A percentile compares a stretch with the other conserved stretches of the same genome.
Conservation (phyloP, 2,113 vertebrate genomes). For the Oryzias javanicus region DNA sequence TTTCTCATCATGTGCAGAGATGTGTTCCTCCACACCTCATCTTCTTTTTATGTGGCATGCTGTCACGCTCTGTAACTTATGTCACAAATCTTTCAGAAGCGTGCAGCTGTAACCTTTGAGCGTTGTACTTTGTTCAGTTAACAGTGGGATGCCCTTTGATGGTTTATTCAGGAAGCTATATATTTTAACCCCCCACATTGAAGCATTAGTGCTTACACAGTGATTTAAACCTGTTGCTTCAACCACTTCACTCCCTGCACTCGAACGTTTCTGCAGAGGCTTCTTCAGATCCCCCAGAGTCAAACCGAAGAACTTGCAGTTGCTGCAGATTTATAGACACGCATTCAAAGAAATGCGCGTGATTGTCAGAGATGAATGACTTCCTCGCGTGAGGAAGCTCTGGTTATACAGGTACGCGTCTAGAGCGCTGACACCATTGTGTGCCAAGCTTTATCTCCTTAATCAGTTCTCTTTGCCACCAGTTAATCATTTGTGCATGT, state of each 20-base stretch:
- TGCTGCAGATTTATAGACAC: not conserved
- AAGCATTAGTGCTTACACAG: too few species aligned
- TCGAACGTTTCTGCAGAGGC: too few species aligned
- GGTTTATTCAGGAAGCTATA: not conserved
- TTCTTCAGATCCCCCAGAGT: too few species aligned
- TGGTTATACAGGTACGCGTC: slow-evolving; percentile 57
- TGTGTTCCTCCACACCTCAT: slow-evolving; percentile 5
- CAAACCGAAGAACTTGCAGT: not conserved
- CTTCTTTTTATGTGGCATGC: slow-evolving; percentile 1
- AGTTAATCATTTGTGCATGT: slow-evolving; percentile 71
- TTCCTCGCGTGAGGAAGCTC: slow-evolving; percentile 59
- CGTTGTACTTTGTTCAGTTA: slow-evolving; percentile 3
- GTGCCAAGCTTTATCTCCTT: slow-evolving; percentile 71
- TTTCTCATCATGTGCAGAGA: slow-evolving; percentile 16
- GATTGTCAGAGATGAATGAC: slow-evolving; percentile 30
- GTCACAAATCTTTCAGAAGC: slow-evolving; percentile 2
- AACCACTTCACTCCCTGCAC: too few species aligned
- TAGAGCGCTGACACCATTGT: slow-evolving; percentile 43
- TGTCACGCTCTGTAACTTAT: not conserved
- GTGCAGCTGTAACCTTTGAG: not conserved
- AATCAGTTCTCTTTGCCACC: slow-evolving; percentile 67
- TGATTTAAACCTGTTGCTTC: too few species aligned
- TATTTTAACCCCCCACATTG: not conserved
- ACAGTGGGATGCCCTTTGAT: not conserved
- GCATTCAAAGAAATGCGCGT: not conserved